Percentiles rank a stretch among this genome's conserved stretches.
Evolutionary conservation across 2,888 invertebrate genomes (phyloP).

Genomic region (Tetragonisca angustula): DNA sequence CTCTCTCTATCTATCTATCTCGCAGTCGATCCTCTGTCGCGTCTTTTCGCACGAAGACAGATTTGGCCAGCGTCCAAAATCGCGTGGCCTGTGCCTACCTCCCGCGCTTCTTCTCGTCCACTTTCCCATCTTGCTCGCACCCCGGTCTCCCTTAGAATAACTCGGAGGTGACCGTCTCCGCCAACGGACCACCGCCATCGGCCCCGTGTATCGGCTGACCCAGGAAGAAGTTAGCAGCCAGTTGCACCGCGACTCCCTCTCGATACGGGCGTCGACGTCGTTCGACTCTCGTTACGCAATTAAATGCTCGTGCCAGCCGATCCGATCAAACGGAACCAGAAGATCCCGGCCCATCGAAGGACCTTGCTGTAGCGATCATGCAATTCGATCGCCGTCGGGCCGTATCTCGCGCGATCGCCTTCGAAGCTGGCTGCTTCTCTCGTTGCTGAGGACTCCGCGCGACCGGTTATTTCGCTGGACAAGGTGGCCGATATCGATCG

Average conservation of each 20-base stretch:
- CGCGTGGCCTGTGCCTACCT: slow-evolving; percentile 34
- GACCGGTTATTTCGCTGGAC: not conserved
- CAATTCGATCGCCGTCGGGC: not conserved
- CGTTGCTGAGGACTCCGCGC: not conserved
- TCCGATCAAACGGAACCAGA: slow-evolving; percentile 75
- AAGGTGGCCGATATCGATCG: not conserved
- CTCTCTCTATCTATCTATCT: not conserved
- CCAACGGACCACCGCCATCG: slow-evolving; percentile 69
- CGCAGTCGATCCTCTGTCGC: slow-evolving; percentile 20
- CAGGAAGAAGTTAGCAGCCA: slow-evolving; percentile 68
- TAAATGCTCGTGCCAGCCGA: slow-evolving; percentile 73
- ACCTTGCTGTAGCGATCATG: slow-evolving; percentile 4
- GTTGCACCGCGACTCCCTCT: slow-evolving; percentile 79
- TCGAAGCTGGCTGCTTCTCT: not conserved
- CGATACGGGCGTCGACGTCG: slow-evolving; percentile 76
- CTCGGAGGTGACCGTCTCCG: slow-evolving; percentile 82
- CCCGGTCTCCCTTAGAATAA: slow-evolving; percentile 81
- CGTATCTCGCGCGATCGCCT: not conserved
- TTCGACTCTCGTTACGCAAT: slow-evolving; percentile 74
- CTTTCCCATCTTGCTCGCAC: slow-evolving; percentile 48
- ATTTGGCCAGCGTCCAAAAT: slow-evolving; percentile 76
- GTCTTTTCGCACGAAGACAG: slow-evolving; percentile 63
- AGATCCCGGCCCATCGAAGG: not conserved
- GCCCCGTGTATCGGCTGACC: slow-evolving; percentile 70
- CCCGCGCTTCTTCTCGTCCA: slow-evolving; percentile 21